Percentiles rank a stretch among this genome's conserved stretches.
phyloP scores from a whole-genome alignment of 2,888 invertebrate species.

The Pseudococcus longispinus region DNA sequence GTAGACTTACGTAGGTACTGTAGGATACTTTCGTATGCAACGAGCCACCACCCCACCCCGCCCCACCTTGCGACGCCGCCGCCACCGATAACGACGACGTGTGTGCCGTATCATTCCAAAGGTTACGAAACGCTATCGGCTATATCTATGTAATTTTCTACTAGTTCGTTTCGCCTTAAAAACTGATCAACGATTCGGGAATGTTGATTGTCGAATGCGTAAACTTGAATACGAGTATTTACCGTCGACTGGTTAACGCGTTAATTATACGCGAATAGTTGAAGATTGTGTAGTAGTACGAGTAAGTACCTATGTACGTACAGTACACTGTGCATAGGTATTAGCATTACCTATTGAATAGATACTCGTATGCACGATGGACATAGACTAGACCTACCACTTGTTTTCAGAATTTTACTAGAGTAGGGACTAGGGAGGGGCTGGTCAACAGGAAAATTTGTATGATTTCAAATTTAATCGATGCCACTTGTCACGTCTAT shows the following conservation, averaged over 20 bases:
- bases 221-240: conserved; percentile 46
- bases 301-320: not conserved
- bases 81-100: too few species aligned
- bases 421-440: too few species aligned
- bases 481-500: too few species aligned
- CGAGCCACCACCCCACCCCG: not conserved
- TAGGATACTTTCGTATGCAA: not conserved
- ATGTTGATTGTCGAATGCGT: conserved; percentile 29
- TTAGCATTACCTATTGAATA: too few species aligned
- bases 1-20: not conserved
- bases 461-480: too few species aligned
- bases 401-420: too few species aligned
- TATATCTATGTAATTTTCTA: conserved; percentile 44
- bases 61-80: not conserved
- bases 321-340: not conserved
- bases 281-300: not conserved
- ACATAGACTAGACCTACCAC: too few species aligned
- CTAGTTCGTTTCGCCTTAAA: conserved; percentile 16
- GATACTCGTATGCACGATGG: too few species aligned
- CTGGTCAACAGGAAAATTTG: too few species aligned
- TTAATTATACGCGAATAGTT: not conserved
- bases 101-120: conserved; percentile 5
- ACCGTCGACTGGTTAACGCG: conserved; percentile 28
- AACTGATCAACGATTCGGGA: conserved; percentile 37
- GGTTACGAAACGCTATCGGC: conserved; percentile 47